These are phyloP conservation scores for Tragelaphus scriptus DNA, from an alignment of 2,113 vertebrate species.

Conservation along the genomic window DNA sequence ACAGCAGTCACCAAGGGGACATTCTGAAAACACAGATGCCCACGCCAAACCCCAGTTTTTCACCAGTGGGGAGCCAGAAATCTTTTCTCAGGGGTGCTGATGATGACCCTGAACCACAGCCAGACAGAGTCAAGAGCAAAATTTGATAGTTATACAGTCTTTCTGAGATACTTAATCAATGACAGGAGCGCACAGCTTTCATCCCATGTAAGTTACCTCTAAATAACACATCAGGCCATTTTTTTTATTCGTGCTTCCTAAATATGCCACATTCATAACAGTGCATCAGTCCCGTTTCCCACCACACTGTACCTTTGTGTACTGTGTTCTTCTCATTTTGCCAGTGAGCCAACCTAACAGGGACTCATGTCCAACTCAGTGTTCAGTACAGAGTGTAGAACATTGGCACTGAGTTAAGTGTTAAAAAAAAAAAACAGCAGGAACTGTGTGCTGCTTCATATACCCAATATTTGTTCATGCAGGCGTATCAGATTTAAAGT, in stretches of 20 bases:
- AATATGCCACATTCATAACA: neutral
- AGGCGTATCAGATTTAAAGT: conserved; percentile 23
- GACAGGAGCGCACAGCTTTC: neutral
- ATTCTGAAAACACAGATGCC: neutral
- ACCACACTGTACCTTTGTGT: neutral
- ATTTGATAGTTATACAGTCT: neutral
- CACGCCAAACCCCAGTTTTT: neutral
- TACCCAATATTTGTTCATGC: neutral
- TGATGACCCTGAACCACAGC: neutral
- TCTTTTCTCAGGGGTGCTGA: neutral
- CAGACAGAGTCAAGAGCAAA: neutral
- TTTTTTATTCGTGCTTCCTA: neutral
- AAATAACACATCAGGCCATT: neutral
- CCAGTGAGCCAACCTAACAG: conserved; percentile 39
- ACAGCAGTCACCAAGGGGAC: neutral
- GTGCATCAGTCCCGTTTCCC: neutral
- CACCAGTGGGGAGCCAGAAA: neutral
- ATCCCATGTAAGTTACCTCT: neutral
- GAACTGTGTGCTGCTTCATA: conserved; percentile 11
- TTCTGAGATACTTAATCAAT: neutral
- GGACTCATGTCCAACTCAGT: conserved; percentile 35
- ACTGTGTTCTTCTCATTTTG: conserved; percentile 38
- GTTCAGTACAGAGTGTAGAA: conserved; percentile 42
- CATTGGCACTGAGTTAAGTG: conserved; percentile 47
- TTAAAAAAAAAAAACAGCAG: conserved; percentile 29